These are phyloP conservation scores for Oscheius onirici DNA, from an alignment of 2,888 invertebrate species.

Conservation along the genomic window DNA sequence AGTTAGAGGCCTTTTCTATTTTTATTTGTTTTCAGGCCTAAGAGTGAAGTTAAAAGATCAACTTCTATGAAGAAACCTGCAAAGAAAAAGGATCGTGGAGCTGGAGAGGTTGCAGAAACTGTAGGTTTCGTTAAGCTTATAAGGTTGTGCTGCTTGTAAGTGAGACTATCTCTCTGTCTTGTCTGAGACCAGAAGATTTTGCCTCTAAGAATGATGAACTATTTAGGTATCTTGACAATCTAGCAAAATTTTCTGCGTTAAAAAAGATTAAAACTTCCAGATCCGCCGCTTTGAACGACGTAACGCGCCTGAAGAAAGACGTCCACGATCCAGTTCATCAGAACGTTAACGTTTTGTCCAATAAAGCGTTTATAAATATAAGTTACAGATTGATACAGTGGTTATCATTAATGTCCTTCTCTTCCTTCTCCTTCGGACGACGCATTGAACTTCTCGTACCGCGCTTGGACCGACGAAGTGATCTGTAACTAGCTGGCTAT, in stretches of 20 bases:
- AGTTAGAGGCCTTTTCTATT: too few relatives aligned
- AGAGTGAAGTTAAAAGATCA: not conserved
- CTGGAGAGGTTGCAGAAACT: slow-evolving; percentile 3
- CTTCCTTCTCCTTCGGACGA: slow-evolving; percentile 25
- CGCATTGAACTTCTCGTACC: slow-evolving; percentile 48
- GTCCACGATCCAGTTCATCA: slow-evolving; percentile 11
- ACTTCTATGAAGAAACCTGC: slow-evolving; percentile 20
- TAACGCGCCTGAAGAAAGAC: not conserved
- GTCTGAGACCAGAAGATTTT: too few relatives aligned
- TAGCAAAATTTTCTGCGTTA: too few relatives aligned
- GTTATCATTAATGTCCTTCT: slow-evolving; percentile 26
- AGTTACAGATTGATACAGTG: slow-evolving; percentile 26
- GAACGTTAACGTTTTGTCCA: slow-evolving; percentile 1
- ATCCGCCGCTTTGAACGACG: slow-evolving; percentile 20
- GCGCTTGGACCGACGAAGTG: slow-evolving; percentile 49
- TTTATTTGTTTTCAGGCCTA: not conserved
- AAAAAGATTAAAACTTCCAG: too few relatives aligned
- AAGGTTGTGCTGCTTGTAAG: too few relatives aligned
- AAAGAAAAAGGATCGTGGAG: slow-evolving; percentile 3
- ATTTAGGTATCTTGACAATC: too few relatives aligned
- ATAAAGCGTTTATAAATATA: slow-evolving; percentile 19
- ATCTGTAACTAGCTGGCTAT: slow-evolving; percentile 38
- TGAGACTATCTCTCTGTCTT: too few relatives aligned
- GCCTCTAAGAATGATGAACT: too few relatives aligned
- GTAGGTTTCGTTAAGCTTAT: not conserved